Percentiles rank a stretch among this genome's conserved stretches.
phyloP scores from a whole-genome alignment of 2,113 vertebrate species.

The Ptyas mucosa region DNA sequence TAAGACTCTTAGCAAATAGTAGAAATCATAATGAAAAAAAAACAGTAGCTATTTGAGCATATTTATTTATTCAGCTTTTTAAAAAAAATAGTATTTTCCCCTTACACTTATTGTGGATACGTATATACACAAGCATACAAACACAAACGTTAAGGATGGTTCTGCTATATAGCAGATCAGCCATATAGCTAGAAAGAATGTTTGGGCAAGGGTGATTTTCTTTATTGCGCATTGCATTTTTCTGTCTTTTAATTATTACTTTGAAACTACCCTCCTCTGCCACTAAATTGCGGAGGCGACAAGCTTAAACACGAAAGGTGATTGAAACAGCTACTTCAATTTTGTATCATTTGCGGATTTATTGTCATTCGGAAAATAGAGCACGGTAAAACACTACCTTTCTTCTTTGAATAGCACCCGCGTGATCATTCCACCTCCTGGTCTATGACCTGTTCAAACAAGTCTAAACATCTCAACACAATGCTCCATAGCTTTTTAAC shows the following conservation, averaged over 20 bases:
- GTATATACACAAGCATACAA: background rate
- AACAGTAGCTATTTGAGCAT: background rate
- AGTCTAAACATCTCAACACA: slow-evolving; percentile 34
- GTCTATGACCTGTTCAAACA: slow-evolving; percentile 18
- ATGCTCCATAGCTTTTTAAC: slow-evolving; percentile 9
- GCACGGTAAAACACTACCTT: background rate
- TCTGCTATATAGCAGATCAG: background rate
- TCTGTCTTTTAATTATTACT: background rate
- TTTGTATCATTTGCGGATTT: slow-evolving; percentile 7
- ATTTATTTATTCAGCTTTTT: background rate
- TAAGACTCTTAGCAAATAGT: background rate
- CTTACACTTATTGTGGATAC: background rate
- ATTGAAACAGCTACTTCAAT: slow-evolving; percentile 12
- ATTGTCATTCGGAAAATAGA: slow-evolving; percentile 13
- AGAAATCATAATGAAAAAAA: background rate
- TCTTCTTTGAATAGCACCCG: slow-evolving; percentile 25
- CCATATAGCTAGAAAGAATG: background rate
- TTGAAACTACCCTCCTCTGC: slow-evolving; percentile 30
- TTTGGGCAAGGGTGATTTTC: background rate
- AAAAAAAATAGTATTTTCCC: background rate
- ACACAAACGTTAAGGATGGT: background rate
- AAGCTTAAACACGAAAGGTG: slow-evolving; percentile 6
- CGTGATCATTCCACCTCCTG: slow-evolving; percentile 8
- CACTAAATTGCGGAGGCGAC: slow-evolving; percentile 24
- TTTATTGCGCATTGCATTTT: slow-evolving; percentile 5